Evolutionary conservation across 1,140 invertebrate species (phyloP), one percentile per base, ranked within the genome.

Genomic region (Lucilia sericata): DNA sequence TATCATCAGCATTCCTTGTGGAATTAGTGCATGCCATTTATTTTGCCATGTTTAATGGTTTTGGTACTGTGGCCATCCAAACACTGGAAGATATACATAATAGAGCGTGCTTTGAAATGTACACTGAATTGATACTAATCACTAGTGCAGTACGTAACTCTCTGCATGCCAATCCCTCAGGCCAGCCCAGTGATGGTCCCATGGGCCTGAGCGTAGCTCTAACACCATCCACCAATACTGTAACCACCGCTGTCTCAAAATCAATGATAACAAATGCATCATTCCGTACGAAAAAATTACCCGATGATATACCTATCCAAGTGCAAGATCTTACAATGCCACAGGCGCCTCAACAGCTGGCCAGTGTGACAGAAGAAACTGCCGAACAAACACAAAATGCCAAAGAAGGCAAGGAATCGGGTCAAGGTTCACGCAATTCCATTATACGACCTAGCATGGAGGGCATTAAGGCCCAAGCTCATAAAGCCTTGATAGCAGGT

Each of bases 261-360:
- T 96, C 97, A 10, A 98, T 98, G 94, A 98, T 99, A 84, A 99
- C 97, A 74, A 98, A 98, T 93, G 98, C 98, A 86, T 99, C 97
- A 87, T 99, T 99, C 92, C 94, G 97, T 85, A 97, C 97, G 78
- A 98, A 97, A 92, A 99, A 98, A 92, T 93, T 99, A 85, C 98
- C 98, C 93, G 90, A 91, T 83, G 90, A 91, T 80, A 91, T 91
- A 85, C 90, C 90, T 12, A 91, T 91, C 13, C 90, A 91, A 85
- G 86, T 88, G 36, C 87, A 87, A 84, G 89, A 88, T 84, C 86
- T 88, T n/a, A 88, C 87, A 36, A 88, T 88, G 85, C 86, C 83
- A n/a, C 87, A 88, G 84, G 86, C 84, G 13, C 86, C 88, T 0
- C 89, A 90, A 75, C 87, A 88, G 83, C 82, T 91, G 84, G 87